Base-by-base conservation (phyloP, 1,140 invertebrate species). In the Caerostris extrusa region DNA sequence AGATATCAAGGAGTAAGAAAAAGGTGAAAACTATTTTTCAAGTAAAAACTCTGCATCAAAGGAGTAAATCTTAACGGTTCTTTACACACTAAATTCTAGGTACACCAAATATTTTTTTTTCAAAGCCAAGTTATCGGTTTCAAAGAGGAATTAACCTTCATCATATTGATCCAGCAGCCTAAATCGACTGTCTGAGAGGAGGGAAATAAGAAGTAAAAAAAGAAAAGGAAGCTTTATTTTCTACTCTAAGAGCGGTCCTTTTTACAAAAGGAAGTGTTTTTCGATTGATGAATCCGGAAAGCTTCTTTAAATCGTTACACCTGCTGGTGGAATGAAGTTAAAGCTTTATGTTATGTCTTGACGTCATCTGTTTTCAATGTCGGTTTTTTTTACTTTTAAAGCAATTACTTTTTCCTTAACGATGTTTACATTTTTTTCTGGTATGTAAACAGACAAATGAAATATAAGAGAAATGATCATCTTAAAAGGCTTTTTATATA, bases 81-180 rank as follows among this genome's bases (percentile, higher is more conserved):
- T 60, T 17, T 56, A 50, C 56, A 5, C 19, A 10, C 71, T 50
- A 34, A 77, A 12, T 50, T 83, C 19, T 58, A 61, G 50, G 69
- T n/a, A 55, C n/a, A 19, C 53, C 57, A 1, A 17, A 14, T 92
- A 56, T 92, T 64, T 83, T 90, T 83, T 55, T 61, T 34, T 60
- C 12, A 19, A 1, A 34, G 34, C n/a, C n/a, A 61, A 92, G 58
- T 91, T 91, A 92, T 92, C 91, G 91, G 83, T 92, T 92, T 92
- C 64, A 57, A 71, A 58, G 53, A 67, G 82, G 82, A 92, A 92
- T 92, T 92, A 92, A 86, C 82, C 64, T 82, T n/a, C 81, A 57
- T 55, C 69, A 81, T 86, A 92, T 92, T 92, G 82, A 92, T 92
- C 82, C 77, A 19, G 60, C 17, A 3, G n/a, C 83, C 81, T 83